A percentile compares a stretch with the other conserved stretches of the same genome.
These are phyloP conservation scores for Ostrea denselamellosa DNA, from an alignment of 1,140 invertebrate species.

Conservation along the genomic window DNA sequence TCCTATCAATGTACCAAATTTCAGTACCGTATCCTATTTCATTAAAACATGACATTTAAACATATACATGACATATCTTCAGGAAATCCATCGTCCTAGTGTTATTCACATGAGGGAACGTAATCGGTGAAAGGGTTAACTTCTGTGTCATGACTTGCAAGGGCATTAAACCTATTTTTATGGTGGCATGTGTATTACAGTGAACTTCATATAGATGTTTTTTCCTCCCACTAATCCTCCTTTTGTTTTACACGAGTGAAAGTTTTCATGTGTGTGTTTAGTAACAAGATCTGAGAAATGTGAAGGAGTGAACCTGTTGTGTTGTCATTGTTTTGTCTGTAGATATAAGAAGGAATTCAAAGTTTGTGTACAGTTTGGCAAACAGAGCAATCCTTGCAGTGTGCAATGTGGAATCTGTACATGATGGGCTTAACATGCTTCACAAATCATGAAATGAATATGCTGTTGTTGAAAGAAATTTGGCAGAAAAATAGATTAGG, in stretches of 20 bases:
- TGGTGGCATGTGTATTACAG: too few relatives aligned
- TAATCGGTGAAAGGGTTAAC: too few relatives aligned
- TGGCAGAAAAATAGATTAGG: background rate
- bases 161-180: too few relatives aligned
- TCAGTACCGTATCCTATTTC: too few relatives aligned
- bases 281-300: background rate
- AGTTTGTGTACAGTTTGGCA: slow-evolving; percentile 4
- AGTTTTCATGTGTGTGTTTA: background rate
- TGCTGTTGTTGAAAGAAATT: background rate
- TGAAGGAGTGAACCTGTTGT: background rate
- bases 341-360: background rate
- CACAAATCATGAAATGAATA: background rate
- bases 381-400: background rate
- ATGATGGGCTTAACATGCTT: background rate
- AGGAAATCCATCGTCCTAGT: too few relatives aligned
- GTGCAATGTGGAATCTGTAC: background rate
- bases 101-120: too few relatives aligned
- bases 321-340: background rate
- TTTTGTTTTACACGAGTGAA: background rate
- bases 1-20: too few relatives aligned
- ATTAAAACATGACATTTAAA: too few relatives aligned
- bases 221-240: background rate
- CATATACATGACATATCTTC: too few relatives aligned
- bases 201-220: background rate
- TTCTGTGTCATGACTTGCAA: too few relatives aligned